Conservation (phyloP, 2,888 invertebrate species). For the Sinelater perroti region DNA sequence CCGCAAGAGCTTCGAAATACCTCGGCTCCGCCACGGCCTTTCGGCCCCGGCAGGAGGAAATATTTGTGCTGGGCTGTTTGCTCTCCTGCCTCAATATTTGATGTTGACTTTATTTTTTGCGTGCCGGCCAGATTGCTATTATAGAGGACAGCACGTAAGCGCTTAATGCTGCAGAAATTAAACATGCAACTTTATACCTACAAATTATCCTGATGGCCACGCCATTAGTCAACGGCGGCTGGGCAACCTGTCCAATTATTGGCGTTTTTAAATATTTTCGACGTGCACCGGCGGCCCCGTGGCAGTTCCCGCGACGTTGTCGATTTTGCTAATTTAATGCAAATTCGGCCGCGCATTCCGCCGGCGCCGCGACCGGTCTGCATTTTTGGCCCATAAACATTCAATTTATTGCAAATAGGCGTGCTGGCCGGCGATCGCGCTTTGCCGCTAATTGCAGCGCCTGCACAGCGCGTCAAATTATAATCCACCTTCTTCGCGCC, state of each 20-base stretch:
- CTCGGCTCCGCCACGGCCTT: background rate
- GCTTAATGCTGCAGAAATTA: slow-evolving; percentile 16
- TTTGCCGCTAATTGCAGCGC: slow-evolving; percentile 19
- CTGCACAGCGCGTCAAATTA: slow-evolving; percentile 17
- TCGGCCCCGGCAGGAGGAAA: background rate
- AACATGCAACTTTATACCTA: slow-evolving; percentile 22
- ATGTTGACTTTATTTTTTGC: slow-evolving; percentile 4
- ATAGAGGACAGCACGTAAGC: slow-evolving; percentile 3
- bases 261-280: background rate
- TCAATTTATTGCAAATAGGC: slow-evolving; percentile 9
- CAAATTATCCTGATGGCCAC: slow-evolving; percentile 16
- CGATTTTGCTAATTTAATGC: no score
- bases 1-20: slow-evolving; percentile 5
- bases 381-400: slow-evolving; percentile 5
- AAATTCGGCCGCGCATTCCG: no score
- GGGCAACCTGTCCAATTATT: slow-evolving; percentile 14
- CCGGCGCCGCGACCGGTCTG: no score
- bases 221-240: slow-evolving; percentile 15
- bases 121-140: background rate
- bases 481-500: slow-evolving; percentile 12
- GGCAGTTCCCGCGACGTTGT: no score
- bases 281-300: no score
- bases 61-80: background rate
- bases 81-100: slow-evolving; percentile 11
- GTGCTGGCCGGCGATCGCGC: background rate